A percentile compares a stretch with the other conserved stretches of the same genome.
These are phyloP conservation scores for Micropoecilia bifurca DNA, from an alignment of 2,797 vertebrate genomes.

Conservation along the genomic window DNA sequence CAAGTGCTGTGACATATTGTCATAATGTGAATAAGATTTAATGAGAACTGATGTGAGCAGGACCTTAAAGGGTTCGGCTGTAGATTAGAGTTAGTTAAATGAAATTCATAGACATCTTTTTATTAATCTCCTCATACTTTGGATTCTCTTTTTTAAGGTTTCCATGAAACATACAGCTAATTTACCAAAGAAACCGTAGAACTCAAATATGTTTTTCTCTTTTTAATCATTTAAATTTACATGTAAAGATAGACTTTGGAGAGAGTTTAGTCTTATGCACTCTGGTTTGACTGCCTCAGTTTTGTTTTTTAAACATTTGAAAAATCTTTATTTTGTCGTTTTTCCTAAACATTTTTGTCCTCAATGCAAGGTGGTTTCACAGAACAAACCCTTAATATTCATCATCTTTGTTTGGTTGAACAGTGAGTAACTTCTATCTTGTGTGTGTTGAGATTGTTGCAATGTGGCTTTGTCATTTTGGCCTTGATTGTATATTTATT, in stretches of 20 bases:
- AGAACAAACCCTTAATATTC: constrained; percentile 13
- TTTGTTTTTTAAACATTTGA: neutral
- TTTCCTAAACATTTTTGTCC: constrained; percentile 17
- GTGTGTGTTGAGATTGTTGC: constrained; percentile 19
- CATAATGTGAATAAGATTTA: constrained; percentile 60
- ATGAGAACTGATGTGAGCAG: constrained; percentile 22
- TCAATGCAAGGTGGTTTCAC: constrained; percentile 11
- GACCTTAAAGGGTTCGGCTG: constrained; percentile 18
- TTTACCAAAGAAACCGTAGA: constrained; percentile 72
- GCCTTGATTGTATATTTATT: constrained; percentile 60
- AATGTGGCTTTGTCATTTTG: constrained; percentile 36
- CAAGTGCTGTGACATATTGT: constrained; percentile 75
- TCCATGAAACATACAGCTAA: constrained; percentile 77
- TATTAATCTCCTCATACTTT: constrained; percentile 21
- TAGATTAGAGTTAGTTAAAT: constrained; percentile 32
- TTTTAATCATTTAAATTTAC: constrained; percentile 7
- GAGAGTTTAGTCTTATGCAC: constrained; percentile 14
- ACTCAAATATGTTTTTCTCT: constrained; percentile 25
- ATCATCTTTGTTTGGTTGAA: constrained; percentile 1
- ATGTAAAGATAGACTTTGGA: constrained; percentile 24
- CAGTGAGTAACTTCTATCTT: constrained; percentile 7
- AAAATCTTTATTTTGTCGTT: neutral
- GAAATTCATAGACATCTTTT: constrained; percentile 26
- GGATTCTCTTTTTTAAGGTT: constrained; percentile 63
- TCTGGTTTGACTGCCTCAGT: constrained; percentile 13